Evolutionary conservation across 2,113 vertebrate species (phyloP).

Genomic region (Poeciliopsis turrubarensis): DNA sequence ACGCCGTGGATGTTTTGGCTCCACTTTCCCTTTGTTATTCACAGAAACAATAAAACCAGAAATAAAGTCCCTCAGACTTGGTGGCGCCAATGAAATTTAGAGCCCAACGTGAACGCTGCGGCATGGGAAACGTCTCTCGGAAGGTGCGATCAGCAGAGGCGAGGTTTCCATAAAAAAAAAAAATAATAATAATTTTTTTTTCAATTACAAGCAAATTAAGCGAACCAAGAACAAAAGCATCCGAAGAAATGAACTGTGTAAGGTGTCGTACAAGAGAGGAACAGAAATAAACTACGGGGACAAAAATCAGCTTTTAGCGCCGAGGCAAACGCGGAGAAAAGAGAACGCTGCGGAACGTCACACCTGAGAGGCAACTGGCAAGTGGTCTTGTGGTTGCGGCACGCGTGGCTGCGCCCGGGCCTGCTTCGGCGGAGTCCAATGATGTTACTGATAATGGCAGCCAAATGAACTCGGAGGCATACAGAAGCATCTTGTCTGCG

Average conservation of each 20-base stretch:
- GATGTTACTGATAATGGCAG: slow-evolving; percentile 64
- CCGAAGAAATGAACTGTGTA: slow-evolving; percentile 1
- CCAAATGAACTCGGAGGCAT: slow-evolving; percentile 62
- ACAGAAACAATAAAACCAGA: neutral
- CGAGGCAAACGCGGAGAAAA: slow-evolving; percentile 4
- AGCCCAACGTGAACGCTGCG: slow-evolving; percentile 2
- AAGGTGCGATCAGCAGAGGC: neutral
- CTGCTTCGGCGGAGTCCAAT: slow-evolving; percentile 49
- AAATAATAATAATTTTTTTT: no score
- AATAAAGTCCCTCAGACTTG: slow-evolving; percentile 5
- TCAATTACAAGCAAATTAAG: neutral
- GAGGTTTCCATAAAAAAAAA: neutral
- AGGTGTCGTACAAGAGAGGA: neutral
- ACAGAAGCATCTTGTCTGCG: slow-evolving; percentile 56
- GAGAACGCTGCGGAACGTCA: slow-evolving; percentile 11
- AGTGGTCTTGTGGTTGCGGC: slow-evolving; percentile 22
- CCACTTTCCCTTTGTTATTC: neutral
- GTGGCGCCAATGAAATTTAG: slow-evolving; percentile 2
- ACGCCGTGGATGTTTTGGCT: slow-evolving; percentile 12
- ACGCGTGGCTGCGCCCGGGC: slow-evolving; percentile 54
- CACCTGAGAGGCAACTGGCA: slow-evolving; percentile 49
- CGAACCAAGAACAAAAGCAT: slow-evolving; percentile 1
- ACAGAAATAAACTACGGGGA: neutral
- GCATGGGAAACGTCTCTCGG: slow-evolving; percentile 20
- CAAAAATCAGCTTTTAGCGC: slow-evolving; percentile 15